Conservation (phyloP, 2,113 vertebrate species). For the Hiodon tergisus region DNA sequence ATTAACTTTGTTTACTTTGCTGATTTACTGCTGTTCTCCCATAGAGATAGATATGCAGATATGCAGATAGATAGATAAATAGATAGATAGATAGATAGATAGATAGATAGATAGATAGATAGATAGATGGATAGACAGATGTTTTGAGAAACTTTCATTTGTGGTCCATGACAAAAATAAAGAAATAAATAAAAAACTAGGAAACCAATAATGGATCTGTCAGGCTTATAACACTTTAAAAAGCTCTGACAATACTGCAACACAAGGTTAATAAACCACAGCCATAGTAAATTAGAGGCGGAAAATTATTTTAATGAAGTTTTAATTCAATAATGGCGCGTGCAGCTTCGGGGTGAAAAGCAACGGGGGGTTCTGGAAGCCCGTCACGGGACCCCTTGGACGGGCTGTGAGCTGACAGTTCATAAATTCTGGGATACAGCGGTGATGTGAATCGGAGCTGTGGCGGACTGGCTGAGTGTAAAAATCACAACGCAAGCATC, state of each 20-base stretch:
- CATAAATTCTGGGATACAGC: slow-evolving; percentile 18
- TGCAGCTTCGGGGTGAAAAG: slow-evolving; percentile 10
- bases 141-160: slow-evolving; percentile 9
- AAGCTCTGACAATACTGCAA: slow-evolving; percentile 24
- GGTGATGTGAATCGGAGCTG: background rate
- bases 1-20: too few relatives aligned
- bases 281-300: slow-evolving; percentile 22
- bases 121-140: background rate
- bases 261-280: slow-evolving; percentile 33
- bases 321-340: slow-evolving; percentile 31
- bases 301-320: slow-evolving; percentile 31
- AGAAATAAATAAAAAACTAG: slow-evolving; percentile 1
- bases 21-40: too few relatives aligned
- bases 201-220: slow-evolving; percentile 31
- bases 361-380: background rate
- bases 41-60: too few relatives aligned
- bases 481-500: too few relatives aligned
- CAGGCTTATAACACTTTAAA: slow-evolving; percentile 27
- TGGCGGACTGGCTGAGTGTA: background rate
- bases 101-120: background rate
- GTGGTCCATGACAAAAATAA: background rate
- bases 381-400: slow-evolving; percentile 7
- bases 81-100: slow-evolving; percentile 11
- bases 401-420: slow-evolving; percentile 16
- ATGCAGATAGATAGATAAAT: background rate